Evolutionary conservation across 1,140 invertebrate species (phyloP), one percentile per base, ranked within the genome.

Genomic region (Brachionus manjavacas): DNA sequence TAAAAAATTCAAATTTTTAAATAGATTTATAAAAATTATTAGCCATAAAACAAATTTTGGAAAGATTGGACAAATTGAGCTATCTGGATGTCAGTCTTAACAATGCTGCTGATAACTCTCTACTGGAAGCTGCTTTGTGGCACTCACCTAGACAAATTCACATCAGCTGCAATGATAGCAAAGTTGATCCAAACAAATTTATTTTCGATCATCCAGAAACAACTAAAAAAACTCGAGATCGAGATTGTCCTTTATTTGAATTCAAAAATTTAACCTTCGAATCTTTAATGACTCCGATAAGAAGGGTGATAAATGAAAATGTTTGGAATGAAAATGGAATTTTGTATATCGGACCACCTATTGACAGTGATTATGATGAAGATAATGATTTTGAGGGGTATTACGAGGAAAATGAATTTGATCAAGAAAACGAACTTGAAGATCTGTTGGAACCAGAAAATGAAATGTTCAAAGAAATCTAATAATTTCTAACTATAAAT

Each of bases 181-280:
- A 12, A 16, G 52, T 81, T 41, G 52, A 81, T 46, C 31, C 79
- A n/a, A 81, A 41, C 14, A 81, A 81, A 43, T 81, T 81, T 46
- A 35, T 41, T 11, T 81, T 64, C 39, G 79, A 81, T 41, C 79
- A 81, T 64, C 20, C 23, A 46, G n/a, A 64, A 23, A 46, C 64
- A 43, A 60, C 1, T 12, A 68, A 64, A 46, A 35, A 31, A 25
- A 1, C 31, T 49, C 43, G 16, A 8, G 43, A 74, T 41, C 35
- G 70, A 16, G 39, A 74, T 74, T 74, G 14, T 28, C 35, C 41
- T 6, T 2, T 74, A 20, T 74, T 74, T 43, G 23, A 74, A 76
- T 52, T 49, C 9, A 35, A 49, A 52, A 76, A 76, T 49, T 76
- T 76, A 23, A 49, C 43, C n/a, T 76, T 76, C 14, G 72, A 76